phyloP scores from a whole-genome alignment of 2,113 vertebrate species.

The Australoheros scitulus region DNA sequence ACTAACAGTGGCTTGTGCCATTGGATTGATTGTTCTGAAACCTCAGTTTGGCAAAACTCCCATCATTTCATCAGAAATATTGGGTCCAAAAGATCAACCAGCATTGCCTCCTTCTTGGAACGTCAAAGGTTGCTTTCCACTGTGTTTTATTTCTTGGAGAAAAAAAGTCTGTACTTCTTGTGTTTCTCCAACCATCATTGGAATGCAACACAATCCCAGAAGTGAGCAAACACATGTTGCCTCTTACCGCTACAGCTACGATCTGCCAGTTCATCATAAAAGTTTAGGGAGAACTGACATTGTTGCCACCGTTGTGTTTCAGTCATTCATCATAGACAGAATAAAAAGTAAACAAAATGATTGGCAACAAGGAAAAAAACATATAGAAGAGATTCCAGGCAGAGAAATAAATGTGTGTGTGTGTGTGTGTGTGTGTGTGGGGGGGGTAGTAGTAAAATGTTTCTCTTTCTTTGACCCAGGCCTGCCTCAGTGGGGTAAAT shows the following conservation, averaged over 20 bases:
- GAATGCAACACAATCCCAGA: constrained; percentile 14
- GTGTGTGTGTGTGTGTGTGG: too few relatives aligned
- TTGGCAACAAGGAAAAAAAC: neutral
- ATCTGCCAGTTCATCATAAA: constrained; percentile 2
- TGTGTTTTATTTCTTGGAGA: neutral
- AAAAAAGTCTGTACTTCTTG: neutral
- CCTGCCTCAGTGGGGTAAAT: constrained; percentile 52
- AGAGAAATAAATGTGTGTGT: neutral
- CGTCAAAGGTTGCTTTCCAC: neutral
- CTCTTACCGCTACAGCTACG: neutral
- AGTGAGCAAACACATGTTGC: neutral
- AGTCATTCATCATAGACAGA: neutral
- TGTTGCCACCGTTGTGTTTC: neutral
- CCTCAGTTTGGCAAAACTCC: neutral
- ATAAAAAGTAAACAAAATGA: neutral
- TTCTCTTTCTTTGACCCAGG: constrained; percentile 50
- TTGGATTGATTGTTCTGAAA: neutral
- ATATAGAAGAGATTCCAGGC: neutral
- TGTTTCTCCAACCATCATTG: constrained; percentile 1
- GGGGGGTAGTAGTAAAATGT: neutral
- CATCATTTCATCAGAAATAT: neutral
- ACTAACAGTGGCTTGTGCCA: neutral
- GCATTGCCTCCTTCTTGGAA: neutral
- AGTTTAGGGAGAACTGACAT: neutral
- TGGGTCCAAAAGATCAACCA: neutral